These are phyloP conservation scores for Thinocorus orbignyianus DNA, from an alignment of 2,113 vertebrate genomes.

Conservation along the genomic window DNA sequence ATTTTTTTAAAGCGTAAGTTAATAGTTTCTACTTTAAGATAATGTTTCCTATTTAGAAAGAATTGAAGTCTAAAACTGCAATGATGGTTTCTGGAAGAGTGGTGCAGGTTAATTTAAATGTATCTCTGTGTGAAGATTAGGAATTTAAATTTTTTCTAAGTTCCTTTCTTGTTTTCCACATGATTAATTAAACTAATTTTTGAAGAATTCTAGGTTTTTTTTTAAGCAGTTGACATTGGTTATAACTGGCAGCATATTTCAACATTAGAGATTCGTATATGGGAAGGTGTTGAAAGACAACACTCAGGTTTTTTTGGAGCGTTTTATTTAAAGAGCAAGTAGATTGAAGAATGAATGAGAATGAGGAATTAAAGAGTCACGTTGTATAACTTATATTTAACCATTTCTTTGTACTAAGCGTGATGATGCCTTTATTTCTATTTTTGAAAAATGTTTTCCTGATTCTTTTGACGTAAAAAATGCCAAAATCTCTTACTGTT, in stretches of 20 bases:
- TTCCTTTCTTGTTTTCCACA: not conserved
- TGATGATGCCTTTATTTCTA: not conserved
- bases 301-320: not conserved
- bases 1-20: not conserved
- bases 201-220: not conserved
- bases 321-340: not conserved
- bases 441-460: not conserved
- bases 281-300: not conserved
- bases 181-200: not conserved
- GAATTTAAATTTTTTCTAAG: not conserved
- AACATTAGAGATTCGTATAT: not conserved
- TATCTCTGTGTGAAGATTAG: not conserved
- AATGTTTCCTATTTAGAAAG: not conserved
- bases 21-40: not conserved
- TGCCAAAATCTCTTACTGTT: not conserved
- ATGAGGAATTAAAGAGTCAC: not conserved
- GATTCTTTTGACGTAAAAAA: not conserved
- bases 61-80: not conserved
- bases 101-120: not conserved
- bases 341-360: not conserved
- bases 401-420: not conserved
- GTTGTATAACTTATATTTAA: not conserved
- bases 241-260: not conserved
- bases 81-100: not conserved
- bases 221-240: not conserved